Evolutionary conservation across 2,113 vertebrate genomes (phyloP), one percentile per base, ranked within the genome.

Genomic region (Urocynchramus pylzowi): DNA sequence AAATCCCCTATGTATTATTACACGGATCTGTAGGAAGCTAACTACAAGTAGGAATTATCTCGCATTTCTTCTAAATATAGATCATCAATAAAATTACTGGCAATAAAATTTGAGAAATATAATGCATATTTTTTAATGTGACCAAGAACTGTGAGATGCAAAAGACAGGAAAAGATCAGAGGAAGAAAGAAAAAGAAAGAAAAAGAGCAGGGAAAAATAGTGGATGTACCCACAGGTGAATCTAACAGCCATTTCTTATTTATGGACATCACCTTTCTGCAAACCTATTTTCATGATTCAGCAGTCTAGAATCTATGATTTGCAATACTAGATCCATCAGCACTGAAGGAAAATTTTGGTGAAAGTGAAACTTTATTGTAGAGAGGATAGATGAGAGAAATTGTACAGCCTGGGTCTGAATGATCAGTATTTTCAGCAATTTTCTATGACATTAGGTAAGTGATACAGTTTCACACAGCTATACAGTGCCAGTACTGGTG

Each of bases 371-470:
- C 47, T 90, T 91, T 65, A 85, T 91, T 87, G 70, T 73, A 54
- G 21, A 70, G 42, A 88, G 30, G 75, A 80, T 57, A 77, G 84
- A 90, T 94, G 68, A 95, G 56, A 67, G 21, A 68, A 90, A 90
- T 76, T 87, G 39, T 67, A 67, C 42, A 65, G 45, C 42, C 74
- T 85, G 10, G 70, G 28, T 82, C 63, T 96, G 94, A 96, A 88
- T 85, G 93, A 96, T 96, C 87, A 86, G 93, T 93, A 94, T 93
- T 96, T 93, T 91, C 78, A 91, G 59, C 70, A 88, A 93, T 95
- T 94, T 96, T 69, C 87, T 80, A 23, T 91, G 87, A 95, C 93
- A 95, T 91, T 87, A 91, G 87, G 81, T 89, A 96, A 94, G 91
- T 85, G 78, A 96, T 94, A 91, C 50, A 90, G 81, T 94, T 96